Evolutionary conservation across 2,888 invertebrate species (phyloP).

Genomic region (Nasonovia ribisnigri): DNA sequence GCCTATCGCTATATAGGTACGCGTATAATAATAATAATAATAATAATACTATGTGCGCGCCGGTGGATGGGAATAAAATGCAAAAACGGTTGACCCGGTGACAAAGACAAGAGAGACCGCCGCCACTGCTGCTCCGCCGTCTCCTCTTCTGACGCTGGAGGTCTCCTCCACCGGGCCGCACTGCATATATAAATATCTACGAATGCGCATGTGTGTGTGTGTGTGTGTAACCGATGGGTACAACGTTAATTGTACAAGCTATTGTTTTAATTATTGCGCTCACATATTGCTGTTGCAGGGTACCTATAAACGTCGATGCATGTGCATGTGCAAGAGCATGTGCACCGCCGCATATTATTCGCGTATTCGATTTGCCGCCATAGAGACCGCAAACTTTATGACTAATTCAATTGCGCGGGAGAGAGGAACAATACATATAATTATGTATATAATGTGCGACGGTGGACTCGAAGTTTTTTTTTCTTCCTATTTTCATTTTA

Average conservation of each 20-base stretch:
- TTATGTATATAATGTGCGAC: background rate
- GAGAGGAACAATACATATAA: constrained; percentile 20
- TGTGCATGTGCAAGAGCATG: background rate
- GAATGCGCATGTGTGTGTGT: background rate
- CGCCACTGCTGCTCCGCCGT: constrained; percentile 34
- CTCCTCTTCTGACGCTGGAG: constrained; percentile 27
- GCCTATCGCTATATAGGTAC: background rate
- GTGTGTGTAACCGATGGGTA: constrained; percentile 23
- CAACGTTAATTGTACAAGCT: constrained; percentile 64
- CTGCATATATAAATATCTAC: background rate
- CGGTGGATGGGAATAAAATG: constrained; percentile 63
- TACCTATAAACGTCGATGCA: background rate
- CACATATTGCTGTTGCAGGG: background rate
- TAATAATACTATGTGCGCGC: background rate
- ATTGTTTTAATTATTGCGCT: constrained; percentile 63
- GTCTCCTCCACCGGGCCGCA: background rate
- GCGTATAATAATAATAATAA: background rate
- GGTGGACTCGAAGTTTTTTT: background rate
- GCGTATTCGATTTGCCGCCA: constrained; percentile 15
- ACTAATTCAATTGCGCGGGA: constrained; percentile 38
- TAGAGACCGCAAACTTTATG: constrained; percentile 37
- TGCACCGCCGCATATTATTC: background rate
- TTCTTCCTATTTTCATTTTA: constrained; percentile 18
- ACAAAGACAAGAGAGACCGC: constrained; percentile 64
- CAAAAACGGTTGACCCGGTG: constrained; percentile 63